A percentile compares a stretch with the other conserved stretches of the same genome.
Conservation (phyloP, 2,113 vertebrate species). For the Atractosteus spatula region DNA sequence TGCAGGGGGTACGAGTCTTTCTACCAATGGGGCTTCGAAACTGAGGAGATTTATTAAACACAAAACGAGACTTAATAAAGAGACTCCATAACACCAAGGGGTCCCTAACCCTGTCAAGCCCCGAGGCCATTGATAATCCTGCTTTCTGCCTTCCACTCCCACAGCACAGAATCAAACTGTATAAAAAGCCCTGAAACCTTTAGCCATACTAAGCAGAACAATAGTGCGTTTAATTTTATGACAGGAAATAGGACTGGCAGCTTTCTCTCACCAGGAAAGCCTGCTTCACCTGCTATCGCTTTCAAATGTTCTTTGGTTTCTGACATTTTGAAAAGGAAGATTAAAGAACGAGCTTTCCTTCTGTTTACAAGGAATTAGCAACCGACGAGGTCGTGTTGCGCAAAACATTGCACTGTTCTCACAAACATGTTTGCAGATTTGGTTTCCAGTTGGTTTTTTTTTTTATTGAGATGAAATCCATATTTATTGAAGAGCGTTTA, state of each 20-base stretch:
- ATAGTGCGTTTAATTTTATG: conserved; percentile 1
- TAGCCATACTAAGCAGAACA: conserved; percentile 1
- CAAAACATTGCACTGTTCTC: conserved; percentile 20
- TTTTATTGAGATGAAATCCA: conserved; percentile 34
- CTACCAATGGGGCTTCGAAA: too few species aligned
- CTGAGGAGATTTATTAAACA: too few species aligned
- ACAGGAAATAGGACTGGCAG: conserved; percentile 13
- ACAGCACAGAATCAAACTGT: background rate
- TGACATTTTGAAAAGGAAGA: conserved; percentile 23
- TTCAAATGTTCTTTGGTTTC: conserved; percentile 22
- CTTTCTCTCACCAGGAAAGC: background rate
- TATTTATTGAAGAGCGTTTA: conserved; percentile 38
- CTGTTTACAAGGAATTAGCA: conserved; percentile 31
- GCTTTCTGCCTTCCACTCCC: background rate
- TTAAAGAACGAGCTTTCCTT: conserved; percentile 20
- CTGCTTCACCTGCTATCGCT: background rate
- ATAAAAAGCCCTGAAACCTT: background rate
- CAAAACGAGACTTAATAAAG: too few species aligned
- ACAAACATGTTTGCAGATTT: too few species aligned
- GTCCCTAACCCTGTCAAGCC: too few species aligned
- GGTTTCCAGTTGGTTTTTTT: conserved; percentile 7
- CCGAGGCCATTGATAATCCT: background rate
- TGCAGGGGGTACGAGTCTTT: too few species aligned
- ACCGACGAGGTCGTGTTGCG: conserved; percentile 13
- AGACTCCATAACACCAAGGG: too few species aligned